Base-by-base conservation (phyloP, 2,113 vertebrate species). In the Callipepla californica region DNA sequence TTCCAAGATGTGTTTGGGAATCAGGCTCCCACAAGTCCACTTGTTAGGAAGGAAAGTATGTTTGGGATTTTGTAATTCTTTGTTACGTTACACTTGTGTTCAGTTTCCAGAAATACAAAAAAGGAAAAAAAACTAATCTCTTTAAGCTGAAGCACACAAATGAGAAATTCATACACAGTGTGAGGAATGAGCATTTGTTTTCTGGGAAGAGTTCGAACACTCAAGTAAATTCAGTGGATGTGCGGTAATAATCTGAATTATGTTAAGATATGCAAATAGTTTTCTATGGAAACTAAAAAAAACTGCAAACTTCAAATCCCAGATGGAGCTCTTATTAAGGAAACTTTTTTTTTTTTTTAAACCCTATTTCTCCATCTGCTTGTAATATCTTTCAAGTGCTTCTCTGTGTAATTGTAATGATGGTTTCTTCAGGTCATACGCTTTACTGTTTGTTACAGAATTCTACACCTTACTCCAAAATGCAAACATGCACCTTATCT, bases 261-360 rank as follows among this genome's bases (percentile, higher is more conserved):
- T 92, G 75, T 87, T 91, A 91, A 93, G 63, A 87, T 92, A 93
- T 48, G 42, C 93, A 92, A 96, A 87, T 74, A 73, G 82, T 91
- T 96, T 94, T 96, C 91, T 92, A 84, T 94, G 91, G 91, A 94
- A 96, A 94, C 91, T 44, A 78, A 89, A 93, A 90, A 94, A 95
- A 83, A 47, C 68, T 87, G 79, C 61, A 86, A 80, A 91, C 68
- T 86, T 92, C 80, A 87, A 92, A 83, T 67, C 76, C 87, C 93
- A 94, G 91, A 96, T 94, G 93, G 96, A 92, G 61, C 85, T 94
- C 87, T 92, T 96, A 96, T 92, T 96, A 95, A 93, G 83, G 92
- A 96, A 96, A 94, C 87, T 68, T 85, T 1, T 0, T 92, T 51
- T 91, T 88, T 77, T 83, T 77, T 83, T 68, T 92, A 93, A 92